Base-by-base conservation (phyloP, 1,140 invertebrate genomes). In the Yoshiicerus persimilis region DNA sequence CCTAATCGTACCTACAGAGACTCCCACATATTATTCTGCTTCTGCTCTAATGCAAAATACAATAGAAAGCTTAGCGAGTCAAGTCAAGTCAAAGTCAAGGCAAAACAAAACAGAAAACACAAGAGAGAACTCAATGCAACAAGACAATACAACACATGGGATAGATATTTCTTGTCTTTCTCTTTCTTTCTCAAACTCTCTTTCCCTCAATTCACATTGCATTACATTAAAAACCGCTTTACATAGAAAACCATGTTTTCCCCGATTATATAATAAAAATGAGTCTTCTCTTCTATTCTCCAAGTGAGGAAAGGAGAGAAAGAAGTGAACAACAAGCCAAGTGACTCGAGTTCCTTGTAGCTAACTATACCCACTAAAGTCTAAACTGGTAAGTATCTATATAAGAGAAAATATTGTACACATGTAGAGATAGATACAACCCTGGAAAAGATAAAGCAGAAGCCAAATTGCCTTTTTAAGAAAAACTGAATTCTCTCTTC, bases 401-500 rank as follows among this genome's bases (percentile, higher is more conserved):
- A 11, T 41, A 41, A 13, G 47, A 5, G 13, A 56, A 11, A 13
- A 47, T 47, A 20, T 16, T 20, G 13, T 56, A 16, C 13, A 56
- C 4, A 6, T n/a, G 47, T 20, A 16, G 41, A 25, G 0, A 27
- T 6, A 11, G 9, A 56, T 56, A 56, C 47, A 56, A n/a, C n/a
- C n/a, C n/a, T n/a, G 34, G 32, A 80, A 80, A 85, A 85, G 83
- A 62, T 62, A 56, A 47, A 85, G 47, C 80, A 47, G 32, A 25
- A 85, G 83, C 83, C 83, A 85, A 85, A 85, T 85, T 85, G 83
- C 83, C 83, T 85, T 85, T 85, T 85, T 85, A 47, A 85, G 39
- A 36, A 85, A 85, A 85, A 47, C 83, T 36, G 47, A 85, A 56
- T 85, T 85, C 47, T 85, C 83, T 32, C 38, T 23, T 85, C 83